These are phyloP conservation scores for Palythoa grandis DNA, from an alignment of 92 coral and sea anemone species.

Conservation along the genomic window DNA sequence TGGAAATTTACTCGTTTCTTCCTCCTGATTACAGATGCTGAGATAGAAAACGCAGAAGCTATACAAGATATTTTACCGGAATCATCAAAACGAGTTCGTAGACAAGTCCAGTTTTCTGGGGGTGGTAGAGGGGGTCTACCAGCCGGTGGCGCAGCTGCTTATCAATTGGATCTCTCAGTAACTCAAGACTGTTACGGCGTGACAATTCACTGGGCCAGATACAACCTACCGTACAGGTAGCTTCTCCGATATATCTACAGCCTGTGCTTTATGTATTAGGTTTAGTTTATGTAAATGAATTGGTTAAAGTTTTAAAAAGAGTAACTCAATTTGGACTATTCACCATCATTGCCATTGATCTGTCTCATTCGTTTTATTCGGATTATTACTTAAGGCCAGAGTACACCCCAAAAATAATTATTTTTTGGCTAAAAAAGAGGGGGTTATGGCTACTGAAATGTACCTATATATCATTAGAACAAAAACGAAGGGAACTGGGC, in stretches of 20 bases:
- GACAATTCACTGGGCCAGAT: slow-evolving; percentile 71
- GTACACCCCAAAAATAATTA: too few species aligned
- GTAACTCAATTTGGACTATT: too few species aligned
- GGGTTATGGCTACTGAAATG: too few species aligned
- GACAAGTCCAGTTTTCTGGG: slow-evolving; percentile 22
- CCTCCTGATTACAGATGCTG: slow-evolving; percentile 4
- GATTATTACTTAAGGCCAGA: too few species aligned
- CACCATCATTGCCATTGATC: too few species aligned
- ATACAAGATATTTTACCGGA: not conserved
- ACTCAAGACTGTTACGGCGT: slow-evolving; percentile 91
- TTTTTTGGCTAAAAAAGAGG: too few species aligned
- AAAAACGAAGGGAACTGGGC: too few species aligned
- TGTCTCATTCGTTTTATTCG: too few species aligned
- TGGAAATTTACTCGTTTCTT: not conserved
- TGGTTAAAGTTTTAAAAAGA: too few species aligned
- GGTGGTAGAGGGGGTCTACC: slow-evolving; percentile 34
- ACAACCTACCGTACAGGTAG: slow-evolving; percentile 78
- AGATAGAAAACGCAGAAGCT: not conserved
- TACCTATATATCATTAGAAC: too few species aligned
- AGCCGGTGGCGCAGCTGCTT: not conserved
- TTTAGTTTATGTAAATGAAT: too few species aligned
- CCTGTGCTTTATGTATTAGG: too few species aligned
- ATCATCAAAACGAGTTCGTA: slow-evolving; percentile 37
- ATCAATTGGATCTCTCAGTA: slow-evolving; percentile 70
- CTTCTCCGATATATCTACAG: not conserved